Evolutionary conservation across 2,113 vertebrate genomes (phyloP), one percentile per base, ranked within the genome.

Genomic region (Acrocephalus arundinaceus): DNA sequence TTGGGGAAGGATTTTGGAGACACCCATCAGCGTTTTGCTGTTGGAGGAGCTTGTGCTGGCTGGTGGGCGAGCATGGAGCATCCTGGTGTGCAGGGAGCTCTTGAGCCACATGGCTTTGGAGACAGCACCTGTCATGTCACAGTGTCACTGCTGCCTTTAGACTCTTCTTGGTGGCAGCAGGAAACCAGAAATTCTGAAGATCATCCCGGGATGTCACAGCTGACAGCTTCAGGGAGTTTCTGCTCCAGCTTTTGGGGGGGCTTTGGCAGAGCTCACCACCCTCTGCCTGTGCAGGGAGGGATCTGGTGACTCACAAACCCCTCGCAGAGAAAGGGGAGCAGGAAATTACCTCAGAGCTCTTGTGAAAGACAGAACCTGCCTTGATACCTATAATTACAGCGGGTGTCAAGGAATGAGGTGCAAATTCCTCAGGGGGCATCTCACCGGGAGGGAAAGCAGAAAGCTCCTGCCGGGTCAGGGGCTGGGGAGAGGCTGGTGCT

Each of bases 381-480:
- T 27, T 1, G 33, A 88, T 54, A 90, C 92, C 93, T 95, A 2
- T 94, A 94, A 97, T 96, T 96, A 97, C 77, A 92, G 82, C 83
- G 2, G 85, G 87, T 96, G 93, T 96, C 85, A 91, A 85, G 85
- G 91, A 91, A 78, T 90, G 94, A 91, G 85, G 74, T 23, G 68
- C 75, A 33, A 27, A 97, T 97, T 95, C 94, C 92, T 90, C 59
- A n/a, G 49, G 27, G 74, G 87, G 68, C 72, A 74, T 90, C 75
- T 95, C 92, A 78, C 65, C 1, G 14, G 85, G 80, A 89, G 84
- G 65, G 67, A 90, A 15, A 84, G 89, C 85, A 39, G 49, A 0
- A 7, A 16, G 76, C 89, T 86, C 72, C 57, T 88, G 48, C 39
- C 21, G 0, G 12, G 6, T 5, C 52, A 37, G 43, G 23, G 54